These are phyloP conservation scores for Psilopsiagon aymara DNA, from an alignment of 2,113 vertebrate species.

Conservation along the genomic window DNA sequence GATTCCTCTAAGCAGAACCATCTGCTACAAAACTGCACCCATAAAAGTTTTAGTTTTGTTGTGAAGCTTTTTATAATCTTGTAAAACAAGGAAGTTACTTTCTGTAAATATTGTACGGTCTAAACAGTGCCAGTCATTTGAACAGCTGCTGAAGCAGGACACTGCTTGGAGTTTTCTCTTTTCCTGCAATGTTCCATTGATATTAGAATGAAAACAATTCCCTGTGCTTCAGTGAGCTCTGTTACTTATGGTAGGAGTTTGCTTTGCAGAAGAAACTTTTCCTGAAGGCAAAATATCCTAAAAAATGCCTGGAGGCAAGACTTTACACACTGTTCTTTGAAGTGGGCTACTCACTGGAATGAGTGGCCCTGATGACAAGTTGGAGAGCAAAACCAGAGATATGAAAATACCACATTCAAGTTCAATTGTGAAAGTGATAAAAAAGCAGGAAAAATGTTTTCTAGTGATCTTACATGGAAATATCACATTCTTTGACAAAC, in stretches of 20 bases:
- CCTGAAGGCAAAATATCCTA: neutral
- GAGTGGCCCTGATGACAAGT: neutral
- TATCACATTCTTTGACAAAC: neutral
- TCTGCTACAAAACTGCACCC: neutral
- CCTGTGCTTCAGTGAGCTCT: neutral
- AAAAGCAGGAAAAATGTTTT: neutral
- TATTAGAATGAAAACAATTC: neutral
- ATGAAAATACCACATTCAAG: neutral
- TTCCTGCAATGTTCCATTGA: neutral
- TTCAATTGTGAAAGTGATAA: neutral
- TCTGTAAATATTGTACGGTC: neutral
- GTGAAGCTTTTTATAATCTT: neutral
- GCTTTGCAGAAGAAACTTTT: neutral
- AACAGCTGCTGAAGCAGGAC: neutral
- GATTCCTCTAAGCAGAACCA: neutral
- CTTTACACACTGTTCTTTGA: neutral
- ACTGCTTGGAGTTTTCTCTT: neutral
- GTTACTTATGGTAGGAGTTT: neutral
- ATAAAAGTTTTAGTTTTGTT: neutral
- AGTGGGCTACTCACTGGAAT: neutral
- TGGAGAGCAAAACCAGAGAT: neutral
- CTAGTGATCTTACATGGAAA: neutral
- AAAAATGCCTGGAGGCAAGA: neutral
- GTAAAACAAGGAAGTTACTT: neutral
- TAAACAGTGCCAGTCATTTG: neutral